Evolutionary conservation across 2,113 vertebrate species (phyloP).

Genomic region (Cinclus mexicanus): DNA sequence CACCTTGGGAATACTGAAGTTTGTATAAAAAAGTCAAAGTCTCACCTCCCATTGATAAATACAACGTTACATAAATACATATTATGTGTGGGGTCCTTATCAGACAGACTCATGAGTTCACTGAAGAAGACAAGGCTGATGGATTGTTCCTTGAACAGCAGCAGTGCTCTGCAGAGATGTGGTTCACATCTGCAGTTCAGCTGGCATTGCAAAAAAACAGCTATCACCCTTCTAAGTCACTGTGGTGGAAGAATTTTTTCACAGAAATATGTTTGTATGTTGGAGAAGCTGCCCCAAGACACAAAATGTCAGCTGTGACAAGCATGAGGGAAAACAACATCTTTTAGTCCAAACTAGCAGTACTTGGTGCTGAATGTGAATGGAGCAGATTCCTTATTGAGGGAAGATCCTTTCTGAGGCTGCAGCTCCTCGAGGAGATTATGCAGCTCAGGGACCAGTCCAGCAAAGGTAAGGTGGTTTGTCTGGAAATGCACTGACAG

Average conservation of each 20-base stretch:
- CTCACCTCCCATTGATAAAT: neutral
- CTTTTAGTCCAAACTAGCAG: neutral
- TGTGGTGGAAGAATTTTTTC: neutral
- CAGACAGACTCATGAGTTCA: neutral
- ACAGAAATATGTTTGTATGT: neutral
- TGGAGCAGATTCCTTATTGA: rapidly evolving
- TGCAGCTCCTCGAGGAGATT: neutral
- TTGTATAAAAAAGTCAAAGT: constrained; percentile 1
- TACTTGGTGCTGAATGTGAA: neutral
- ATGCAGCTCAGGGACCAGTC: neutral
- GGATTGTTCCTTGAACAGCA: neutral
- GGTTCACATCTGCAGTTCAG: neutral
- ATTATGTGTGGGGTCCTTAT: neutral
- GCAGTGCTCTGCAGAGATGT: neutral
- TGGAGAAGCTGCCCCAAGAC: neutral
- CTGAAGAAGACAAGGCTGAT: neutral
- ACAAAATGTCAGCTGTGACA: neutral
- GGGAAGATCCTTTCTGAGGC: neutral
- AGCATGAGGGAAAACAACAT: neutral
- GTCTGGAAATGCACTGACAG: neutral
- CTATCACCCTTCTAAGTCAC: neutral
- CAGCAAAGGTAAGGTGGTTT: neutral
- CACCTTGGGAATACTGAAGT: neutral
- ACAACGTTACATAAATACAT: neutral
- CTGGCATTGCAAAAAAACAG: neutral